Base-by-base conservation (phyloP, 2,888 invertebrate species). In the Cyrtodaria siliqua region DNA sequence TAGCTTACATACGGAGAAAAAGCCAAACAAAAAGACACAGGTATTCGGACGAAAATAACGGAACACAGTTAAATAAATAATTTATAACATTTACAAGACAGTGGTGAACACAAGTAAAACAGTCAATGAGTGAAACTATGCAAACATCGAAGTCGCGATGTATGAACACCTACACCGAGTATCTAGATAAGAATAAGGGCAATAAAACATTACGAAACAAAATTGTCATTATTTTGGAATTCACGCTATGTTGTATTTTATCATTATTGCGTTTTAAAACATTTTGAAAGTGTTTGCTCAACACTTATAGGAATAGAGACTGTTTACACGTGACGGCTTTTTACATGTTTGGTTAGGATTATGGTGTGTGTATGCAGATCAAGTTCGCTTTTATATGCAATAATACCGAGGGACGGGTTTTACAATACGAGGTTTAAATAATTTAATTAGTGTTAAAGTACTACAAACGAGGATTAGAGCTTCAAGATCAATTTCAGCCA, bases 221-320 rank as follows among this genome's bases (percentile, higher is more conserved):
- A 56, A 40, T 50, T 57, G 62, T 70, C 70, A 70, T 56, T 70
- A 63, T 70, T 56, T 38, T 56, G 67, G 73, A 56, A 75, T 75
- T 75, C 29, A 23, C 2, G 53, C 59, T 29, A 75, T 68, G 64
- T 53, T 69, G 64, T 75, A 75, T 75, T 75, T 75, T 74, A 69
- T 57, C 74, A 75, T 69, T 59, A 75, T 75, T 75, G 60, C 60
- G 63, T 63, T 63, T 63, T 69, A 63, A 63, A 69, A 42, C 63
- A 64, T 59, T 60, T 24, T 23, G 16, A 18, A 24, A 40, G 64
- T 75, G 69, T 75, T 75, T 75, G 63, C 69, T 6, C 20, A 47
- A n/a, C 74, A 63, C 74, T 75, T 60, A 53, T 20, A 40, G n/a
- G 42, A 40, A 53, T 52, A 38, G 38, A 20, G 59, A 40, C 52